Base-by-base conservation (phyloP, 2,888 invertebrate genomes). In the Halictus quadricinctus region DNA sequence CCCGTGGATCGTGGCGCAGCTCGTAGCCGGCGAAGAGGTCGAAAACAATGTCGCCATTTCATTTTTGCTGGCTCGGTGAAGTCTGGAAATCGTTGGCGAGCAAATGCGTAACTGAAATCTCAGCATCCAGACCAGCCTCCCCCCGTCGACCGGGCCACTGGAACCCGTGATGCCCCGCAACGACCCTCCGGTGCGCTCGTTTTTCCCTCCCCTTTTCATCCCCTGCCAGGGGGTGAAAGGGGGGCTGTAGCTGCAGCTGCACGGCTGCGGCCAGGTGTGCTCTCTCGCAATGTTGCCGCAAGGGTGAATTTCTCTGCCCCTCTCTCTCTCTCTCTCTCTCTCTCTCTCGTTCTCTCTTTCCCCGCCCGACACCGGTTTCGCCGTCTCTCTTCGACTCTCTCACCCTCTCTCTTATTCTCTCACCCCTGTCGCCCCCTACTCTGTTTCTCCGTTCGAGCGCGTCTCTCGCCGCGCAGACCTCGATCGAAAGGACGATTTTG, bases 31-130 rank as follows among this genome's bases (percentile, higher is more conserved):
- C 25, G 60, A 12, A 66, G 29, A 66, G 64, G 25, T 18, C 13
- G 58, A 78, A 81, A 81, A 79, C 70, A 86, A 86, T 78, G 75
- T 78, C 73, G 81, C 69, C 79, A 66, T 78, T 83, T 76, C 50
- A 72, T 76, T 83, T 85, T 86, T 72, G 76, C 78, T 72, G 79
- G 86, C 69, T 81, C 60, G 85, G 36, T 76, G 80, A 80, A 83
- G 83, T 72, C 79, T 89, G 85, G 83, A 87, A 88, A 89, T 83
- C 88, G 88, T 89, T 87, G 89, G 69, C 82, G 81, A 81, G 83
- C 85, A 81, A 89, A 87, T 87, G 90, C 91, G 92, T 94, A 94
- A 94, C 94, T 94, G 94, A 94, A 94, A 94, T 94, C 94, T 93
- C 94, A 92, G 93, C 93, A 93, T 93, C 93, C 93, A 84, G 87